Conservation (phyloP, 1,140 invertebrate genomes). For the Drosophila paulistorum region DNA sequence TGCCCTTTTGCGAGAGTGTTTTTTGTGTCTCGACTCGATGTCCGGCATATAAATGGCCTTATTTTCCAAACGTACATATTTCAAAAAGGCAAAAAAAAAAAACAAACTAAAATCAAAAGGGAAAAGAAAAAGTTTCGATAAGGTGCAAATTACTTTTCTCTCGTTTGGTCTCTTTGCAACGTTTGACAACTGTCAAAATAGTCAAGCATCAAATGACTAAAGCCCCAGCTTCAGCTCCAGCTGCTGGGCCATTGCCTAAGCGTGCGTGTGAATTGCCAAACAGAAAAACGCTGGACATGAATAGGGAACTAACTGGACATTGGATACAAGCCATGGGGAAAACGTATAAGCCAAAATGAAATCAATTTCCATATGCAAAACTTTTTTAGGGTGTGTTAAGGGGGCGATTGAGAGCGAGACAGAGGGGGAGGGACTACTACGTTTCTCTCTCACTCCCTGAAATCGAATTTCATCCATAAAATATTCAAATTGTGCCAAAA, state of each 20-base stretch:
- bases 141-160: slow-evolving; percentile 77
- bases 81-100: slow-evolving; percentile 33
- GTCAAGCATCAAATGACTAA: slow-evolving; percentile 63
- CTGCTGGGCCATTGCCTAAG: slow-evolving; percentile 45
- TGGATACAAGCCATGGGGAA: slow-evolving; percentile 30
- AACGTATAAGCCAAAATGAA: slow-evolving; percentile 66
- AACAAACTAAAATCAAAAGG: not conserved
- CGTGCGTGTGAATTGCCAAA: slow-evolving; percentile 60
- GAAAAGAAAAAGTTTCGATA: slow-evolving; percentile 22
- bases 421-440: not conserved
- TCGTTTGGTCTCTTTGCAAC: slow-evolving; percentile 36
- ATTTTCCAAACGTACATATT: slow-evolving; percentile 48
- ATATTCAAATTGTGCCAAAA: slow-evolving; percentile 77
- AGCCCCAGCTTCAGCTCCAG: slow-evolving; percentile 14
- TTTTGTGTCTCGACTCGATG: slow-evolving; percentile 28
- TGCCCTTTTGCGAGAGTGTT: slow-evolving; percentile 9
- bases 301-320: slow-evolving; percentile 45
- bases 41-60: slow-evolving; percentile 79
- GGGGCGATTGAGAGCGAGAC: slow-evolving; percentile 15
- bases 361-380: slow-evolving; percentile 81
- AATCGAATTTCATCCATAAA: slow-evolving; percentile 78
- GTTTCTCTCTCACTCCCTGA: slow-evolving; percentile 10
- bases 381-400: slow-evolving; percentile 71
- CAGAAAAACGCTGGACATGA: slow-evolving; percentile 11
- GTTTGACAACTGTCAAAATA: slow-evolving; percentile 70